These are phyloP conservation scores for Gryllus longicercus DNA, from an alignment of 2,888 invertebrate genomes.

Conservation along the genomic window DNA sequence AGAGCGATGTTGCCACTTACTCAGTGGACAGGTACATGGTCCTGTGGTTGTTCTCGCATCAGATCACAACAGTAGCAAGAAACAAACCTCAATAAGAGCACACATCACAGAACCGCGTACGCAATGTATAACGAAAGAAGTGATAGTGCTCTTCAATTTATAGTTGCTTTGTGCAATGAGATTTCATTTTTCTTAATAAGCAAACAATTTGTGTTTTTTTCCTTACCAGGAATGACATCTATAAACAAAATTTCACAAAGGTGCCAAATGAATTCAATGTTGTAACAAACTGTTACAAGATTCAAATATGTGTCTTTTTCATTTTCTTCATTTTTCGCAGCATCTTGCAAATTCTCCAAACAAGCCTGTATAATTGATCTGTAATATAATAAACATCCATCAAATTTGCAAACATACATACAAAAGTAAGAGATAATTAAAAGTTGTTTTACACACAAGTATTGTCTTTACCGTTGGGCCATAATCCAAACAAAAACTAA, in stretches of 20 bases:
- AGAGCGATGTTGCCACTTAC: too few species aligned
- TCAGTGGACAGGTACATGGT: too few species aligned
- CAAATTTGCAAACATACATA: not conserved
- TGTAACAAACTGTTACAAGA: conserved; percentile 77
- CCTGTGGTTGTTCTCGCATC: too few species aligned
- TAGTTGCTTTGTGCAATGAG: too few species aligned
- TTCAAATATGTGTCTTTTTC: conserved; percentile 56
- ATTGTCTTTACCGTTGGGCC: not conserved
- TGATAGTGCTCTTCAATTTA: too few species aligned
- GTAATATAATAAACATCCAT: conserved; percentile 26
- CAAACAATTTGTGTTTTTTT: not conserved
- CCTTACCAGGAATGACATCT: conserved; percentile 69
- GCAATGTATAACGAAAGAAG: too few species aligned
- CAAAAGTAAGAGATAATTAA: not conserved
- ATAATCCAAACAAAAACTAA: not conserved
- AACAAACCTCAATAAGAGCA: too few species aligned
- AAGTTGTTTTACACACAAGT: not conserved
- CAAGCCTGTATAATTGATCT: conserved; percentile 76
- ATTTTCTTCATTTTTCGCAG: conserved; percentile 40
- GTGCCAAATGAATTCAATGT: conserved; percentile 91
- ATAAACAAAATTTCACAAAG: conserved; percentile 87
- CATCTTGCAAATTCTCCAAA: conserved; percentile 72
- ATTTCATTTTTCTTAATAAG: too few species aligned
- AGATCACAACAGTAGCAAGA: too few species aligned
- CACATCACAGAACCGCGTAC: too few species aligned